These are phyloP conservation scores for Calliphora vomitoria DNA, from an alignment of 2,888 invertebrate genomes.

Conservation along the genomic window DNA sequence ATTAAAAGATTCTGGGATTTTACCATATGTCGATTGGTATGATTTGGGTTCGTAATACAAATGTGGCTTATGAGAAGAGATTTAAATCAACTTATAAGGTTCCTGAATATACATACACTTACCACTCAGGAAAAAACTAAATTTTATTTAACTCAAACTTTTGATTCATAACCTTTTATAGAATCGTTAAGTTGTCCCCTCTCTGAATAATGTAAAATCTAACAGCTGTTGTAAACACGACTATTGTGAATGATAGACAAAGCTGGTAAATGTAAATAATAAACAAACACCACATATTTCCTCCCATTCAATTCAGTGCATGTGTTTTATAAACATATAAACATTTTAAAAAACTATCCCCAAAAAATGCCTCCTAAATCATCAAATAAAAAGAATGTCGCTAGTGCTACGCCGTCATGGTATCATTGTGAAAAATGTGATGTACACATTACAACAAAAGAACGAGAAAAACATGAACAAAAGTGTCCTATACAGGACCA, in stretches of 20 bases:
- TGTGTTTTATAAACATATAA: constrained; percentile 18
- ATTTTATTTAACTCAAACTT: too few relatives aligned
- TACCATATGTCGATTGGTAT: too few relatives aligned
- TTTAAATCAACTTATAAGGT: too few relatives aligned
- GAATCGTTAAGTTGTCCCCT: neutral
- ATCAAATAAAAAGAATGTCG: constrained; percentile 79
- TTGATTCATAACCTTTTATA: neutral
- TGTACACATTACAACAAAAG: constrained; percentile 79
- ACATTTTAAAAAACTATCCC: neutral
- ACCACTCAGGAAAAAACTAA: too few relatives aligned
- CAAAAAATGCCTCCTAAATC: constrained; percentile 83
- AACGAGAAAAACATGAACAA: constrained; percentile 81
- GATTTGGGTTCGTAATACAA: too few relatives aligned
- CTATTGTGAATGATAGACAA: constrained; percentile 49
- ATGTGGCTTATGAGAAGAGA: too few relatives aligned
- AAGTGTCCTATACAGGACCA: constrained; percentile 76
- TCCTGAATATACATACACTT: too few relatives aligned
- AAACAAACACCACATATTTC: constrained; percentile 15
- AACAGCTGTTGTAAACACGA: neutral
- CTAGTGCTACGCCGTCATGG: constrained; percentile 77
- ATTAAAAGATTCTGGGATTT: too few relatives aligned
- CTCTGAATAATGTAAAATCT: neutral
- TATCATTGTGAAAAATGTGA: constrained; percentile 82
- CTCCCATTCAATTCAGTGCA: neutral
- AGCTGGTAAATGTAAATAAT: neutral